Conservation (phyloP, 2,113 vertebrate species). For the Pomatostomus ruficeps region DNA sequence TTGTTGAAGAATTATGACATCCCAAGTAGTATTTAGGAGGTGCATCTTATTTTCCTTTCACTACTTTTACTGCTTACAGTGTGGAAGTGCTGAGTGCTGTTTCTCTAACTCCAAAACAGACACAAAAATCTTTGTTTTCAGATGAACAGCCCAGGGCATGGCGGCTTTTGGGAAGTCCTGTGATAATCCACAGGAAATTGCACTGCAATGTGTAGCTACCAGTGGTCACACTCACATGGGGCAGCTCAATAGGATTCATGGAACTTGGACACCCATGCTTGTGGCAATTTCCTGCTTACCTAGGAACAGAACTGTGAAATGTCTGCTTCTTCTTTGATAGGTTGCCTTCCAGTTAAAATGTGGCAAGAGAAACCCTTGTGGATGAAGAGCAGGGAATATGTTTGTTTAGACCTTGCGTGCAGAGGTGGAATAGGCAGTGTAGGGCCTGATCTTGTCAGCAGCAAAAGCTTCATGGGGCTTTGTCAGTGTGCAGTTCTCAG, state of each 20-base stretch:
- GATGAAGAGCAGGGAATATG: neutral
- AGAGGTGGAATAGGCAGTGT: neutral
- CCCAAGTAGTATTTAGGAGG: neutral
- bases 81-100: neutral
- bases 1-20: neutral
- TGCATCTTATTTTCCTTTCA: neutral
- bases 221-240: fast-evolving
- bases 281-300: neutral
- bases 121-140: neutral
- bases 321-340: neutral
- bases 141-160: neutral
- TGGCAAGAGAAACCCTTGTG: neutral
- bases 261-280: neutral
- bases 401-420: neutral
- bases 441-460: neutral
- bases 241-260: neutral
- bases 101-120: neutral
- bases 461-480: neutral
- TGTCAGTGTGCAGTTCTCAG: neutral
- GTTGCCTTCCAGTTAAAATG: neutral
- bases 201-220: neutral
- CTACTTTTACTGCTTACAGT: neutral
- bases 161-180: neutral
- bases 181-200: neutral
- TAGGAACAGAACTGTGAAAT: neutral